These are phyloP conservation scores for Eidolon helvum DNA, from an alignment of 2,113 vertebrate species.

Conservation along the genomic window DNA sequence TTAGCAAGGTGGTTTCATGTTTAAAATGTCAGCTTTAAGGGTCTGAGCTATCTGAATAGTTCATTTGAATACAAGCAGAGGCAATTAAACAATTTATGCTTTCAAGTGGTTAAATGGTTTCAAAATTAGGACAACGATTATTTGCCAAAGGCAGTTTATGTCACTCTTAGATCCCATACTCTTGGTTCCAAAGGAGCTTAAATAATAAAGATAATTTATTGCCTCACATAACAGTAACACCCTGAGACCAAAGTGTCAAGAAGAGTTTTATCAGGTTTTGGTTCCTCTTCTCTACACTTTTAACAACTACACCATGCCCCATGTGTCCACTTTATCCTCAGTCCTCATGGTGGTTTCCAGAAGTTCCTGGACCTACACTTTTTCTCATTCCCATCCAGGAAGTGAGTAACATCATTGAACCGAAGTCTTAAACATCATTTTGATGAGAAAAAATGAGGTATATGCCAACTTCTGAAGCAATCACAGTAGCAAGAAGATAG, in stretches of 20 bases:
- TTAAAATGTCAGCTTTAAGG: neutral
- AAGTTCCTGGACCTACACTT: neutral
- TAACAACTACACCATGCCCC: neutral
- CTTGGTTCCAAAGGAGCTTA: neutral
- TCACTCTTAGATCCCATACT: neutral
- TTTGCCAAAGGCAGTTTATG: neutral
- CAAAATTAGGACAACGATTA: neutral
- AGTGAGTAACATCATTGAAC: neutral
- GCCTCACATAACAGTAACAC: neutral
- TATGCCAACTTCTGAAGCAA: neutral
- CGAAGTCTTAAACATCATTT: neutral
- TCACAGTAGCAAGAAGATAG: neutral
- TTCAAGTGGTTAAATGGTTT: neutral
- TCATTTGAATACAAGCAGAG: neutral
- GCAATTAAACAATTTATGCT: neutral
- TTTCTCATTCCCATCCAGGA: neutral
- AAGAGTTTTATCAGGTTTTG: neutral
- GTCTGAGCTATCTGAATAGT: neutral
- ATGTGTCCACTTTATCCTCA: neutral
- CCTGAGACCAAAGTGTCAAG: neutral
- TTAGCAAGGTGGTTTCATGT: neutral
- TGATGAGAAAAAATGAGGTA: neutral
- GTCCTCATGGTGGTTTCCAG: neutral
- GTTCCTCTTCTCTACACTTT: neutral
- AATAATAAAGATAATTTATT: conserved; percentile 11